Percentiles rank a stretch among this genome's conserved stretches.
These are phyloP conservation scores for Terebella lapidaria DNA, from an alignment of 2,888 invertebrate species.

Conservation along the genomic window DNA sequence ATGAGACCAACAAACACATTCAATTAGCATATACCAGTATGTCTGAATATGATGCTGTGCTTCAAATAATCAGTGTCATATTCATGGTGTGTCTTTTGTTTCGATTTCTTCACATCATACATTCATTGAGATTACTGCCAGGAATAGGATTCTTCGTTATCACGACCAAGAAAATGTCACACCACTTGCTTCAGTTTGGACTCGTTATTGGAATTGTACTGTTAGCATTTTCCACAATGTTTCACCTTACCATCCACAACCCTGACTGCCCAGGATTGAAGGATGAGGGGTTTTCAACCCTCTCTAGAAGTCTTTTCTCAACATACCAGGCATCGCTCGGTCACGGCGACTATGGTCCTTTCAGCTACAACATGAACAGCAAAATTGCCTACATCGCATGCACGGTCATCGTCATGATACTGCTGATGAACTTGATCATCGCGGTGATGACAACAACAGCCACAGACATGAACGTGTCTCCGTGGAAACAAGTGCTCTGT, in stretches of 20 bases:
- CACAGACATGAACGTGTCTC: neutral
- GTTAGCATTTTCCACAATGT: neutral
- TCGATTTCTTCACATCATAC: neutral
- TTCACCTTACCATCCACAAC: slow-evolving; percentile 1
- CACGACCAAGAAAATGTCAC: slow-evolving; percentile 3
- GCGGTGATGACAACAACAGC: slow-evolving; percentile 6
- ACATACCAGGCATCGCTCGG: neutral
- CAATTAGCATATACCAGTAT: neutral
- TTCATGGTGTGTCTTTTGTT: neutral
- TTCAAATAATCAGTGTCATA: neutral
- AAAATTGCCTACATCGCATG: neutral
- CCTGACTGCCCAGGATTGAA: neutral
- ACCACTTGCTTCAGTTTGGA: neutral
- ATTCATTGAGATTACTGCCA: slow-evolving; percentile 2
- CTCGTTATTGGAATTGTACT: neutral
- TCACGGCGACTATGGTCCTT: neutral
- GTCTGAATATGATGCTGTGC: neutral
- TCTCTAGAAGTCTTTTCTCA: neutral
- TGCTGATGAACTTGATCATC: slow-evolving; percentile 9
- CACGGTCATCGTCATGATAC: neutral
- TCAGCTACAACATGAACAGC: slow-evolving; percentile 1
- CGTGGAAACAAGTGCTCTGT: neutral
- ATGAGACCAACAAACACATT: neutral
- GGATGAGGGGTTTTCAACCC: neutral
- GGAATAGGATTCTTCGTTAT: slow-evolving; percentile 3